These are phyloP conservation scores for Phylloscopus whistleri DNA, from an alignment of 2,113 vertebrate genomes.

Conservation along the genomic window DNA sequence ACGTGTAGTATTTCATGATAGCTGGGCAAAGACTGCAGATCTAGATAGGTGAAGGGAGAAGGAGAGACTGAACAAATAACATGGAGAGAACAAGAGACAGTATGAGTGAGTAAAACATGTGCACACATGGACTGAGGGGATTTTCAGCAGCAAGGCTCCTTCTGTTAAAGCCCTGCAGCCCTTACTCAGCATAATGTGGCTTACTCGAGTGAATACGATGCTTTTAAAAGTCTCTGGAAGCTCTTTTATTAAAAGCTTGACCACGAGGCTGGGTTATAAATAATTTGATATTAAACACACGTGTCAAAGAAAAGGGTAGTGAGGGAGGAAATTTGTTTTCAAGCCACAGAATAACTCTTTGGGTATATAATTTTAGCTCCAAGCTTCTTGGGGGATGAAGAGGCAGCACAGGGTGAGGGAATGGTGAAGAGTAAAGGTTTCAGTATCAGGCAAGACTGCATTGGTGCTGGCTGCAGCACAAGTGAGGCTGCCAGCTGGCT, in stretches of 20 bases:
- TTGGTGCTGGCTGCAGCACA: constrained; percentile 29
- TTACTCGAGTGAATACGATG: constrained; percentile 18
- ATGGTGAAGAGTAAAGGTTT: constrained; percentile 44
- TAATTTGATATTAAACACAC: constrained; percentile 67
- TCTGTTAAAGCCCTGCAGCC: not conserved
- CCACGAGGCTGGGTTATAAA: constrained; percentile 45
- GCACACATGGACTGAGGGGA: not conserved
- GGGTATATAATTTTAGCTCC: constrained; percentile 53
- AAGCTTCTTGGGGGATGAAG: constrained; percentile 17
- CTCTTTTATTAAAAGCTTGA: constrained; percentile 60
- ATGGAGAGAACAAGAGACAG: not conserved
- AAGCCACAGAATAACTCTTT: constrained; percentile 55
- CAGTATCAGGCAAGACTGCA: constrained; percentile 17
- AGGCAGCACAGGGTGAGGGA: not conserved
- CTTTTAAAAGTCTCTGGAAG: constrained; percentile 53
- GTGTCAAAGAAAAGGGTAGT: constrained; percentile 19
- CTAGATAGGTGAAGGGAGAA: not conserved
- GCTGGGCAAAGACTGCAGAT: not conserved
- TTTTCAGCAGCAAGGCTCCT: constrained; percentile 3
- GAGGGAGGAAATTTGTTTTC: constrained; percentile 47
- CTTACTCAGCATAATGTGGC: constrained; percentile 55
- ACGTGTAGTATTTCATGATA: not conserved
- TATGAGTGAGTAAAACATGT: not conserved
- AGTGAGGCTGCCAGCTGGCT: constrained; percentile 49
- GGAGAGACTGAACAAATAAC: not conserved